Base-by-base conservation (phyloP, 2,113 vertebrate species). In the Manacus vitellinus region DNA sequence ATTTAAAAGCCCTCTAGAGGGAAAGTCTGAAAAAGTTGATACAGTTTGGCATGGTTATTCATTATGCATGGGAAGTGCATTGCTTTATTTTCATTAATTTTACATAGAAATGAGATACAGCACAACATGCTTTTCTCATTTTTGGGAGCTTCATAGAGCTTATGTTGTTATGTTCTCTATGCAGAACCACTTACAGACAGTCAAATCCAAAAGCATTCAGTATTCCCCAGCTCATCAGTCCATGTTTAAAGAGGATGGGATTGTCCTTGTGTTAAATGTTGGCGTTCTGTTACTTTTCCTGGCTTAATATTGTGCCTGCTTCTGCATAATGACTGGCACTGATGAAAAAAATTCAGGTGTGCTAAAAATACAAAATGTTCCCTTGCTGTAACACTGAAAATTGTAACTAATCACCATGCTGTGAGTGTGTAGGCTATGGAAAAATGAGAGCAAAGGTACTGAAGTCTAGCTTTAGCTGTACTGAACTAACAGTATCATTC, bases 51-150 rank as follows among this genome's bases (percentile, higher is more conserved):
- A 88, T 80, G 76, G 87, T 94, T 96, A 97, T 97, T 97, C 92
- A 97, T 97, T 97, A 96, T 96, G 95, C 96, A 97, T 97, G 92
- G 93, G 47, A 96, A 97, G 86, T 77, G 73, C 94, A 92, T 82
- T 90, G 87, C 85, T 97, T 94, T 93, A 94, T 96, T 97, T 97
- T 96, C 84, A 95, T 95, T 96, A 97, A 95, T 97, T 97, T 97
- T 97, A 95, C 95, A 96, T 97, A 90, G 92, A 95, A 95, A 96
- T 93, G 90, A 93, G 95, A 94, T 87, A 41, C 49, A 92, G 43
- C 54, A 79, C 85, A 94, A 92, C 94, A 94, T 76, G 65, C 63
- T 89, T 97, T 83, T 89, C 85, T 94, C 79, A 79, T 94, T 97
- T 97, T 97, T 31, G 78, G 75, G 81, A 89, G 70, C 87, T 92